Base-by-base conservation (phyloP, 2,888 invertebrate genomes). In the Sarcophaga carnaria region DNA sequence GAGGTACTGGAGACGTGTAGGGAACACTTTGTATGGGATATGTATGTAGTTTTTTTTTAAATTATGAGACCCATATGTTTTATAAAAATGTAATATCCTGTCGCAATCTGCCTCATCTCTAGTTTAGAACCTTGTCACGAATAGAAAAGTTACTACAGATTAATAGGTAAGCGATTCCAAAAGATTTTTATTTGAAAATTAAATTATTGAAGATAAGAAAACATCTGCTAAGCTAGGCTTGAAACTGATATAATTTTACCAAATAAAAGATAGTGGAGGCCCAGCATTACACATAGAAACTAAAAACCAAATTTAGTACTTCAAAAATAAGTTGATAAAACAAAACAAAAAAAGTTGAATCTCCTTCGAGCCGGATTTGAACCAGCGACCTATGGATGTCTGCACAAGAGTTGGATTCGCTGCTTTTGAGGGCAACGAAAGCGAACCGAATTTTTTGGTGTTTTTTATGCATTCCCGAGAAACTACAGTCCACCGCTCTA, bases 311-410 rank as follows among this genome's bases (percentile, higher is more conserved):
- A 37, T 37, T 10, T 10, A 37, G 1, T 37, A 37, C 37, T 37
- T 10, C 8, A 10, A 37, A 37, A 37, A 37, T 10, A 37, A 8
- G 37, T 37, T 37, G 0, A 10, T 10, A 10, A 37, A 37, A 10
- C 66, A 76, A 76, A 22, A 22, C 22, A 81, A 87, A 74, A 66
- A 70, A 47, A 11, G 27, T 6, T 20, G 11, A 59, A 11, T 12
- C 72, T 95, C 95, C 95, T 95, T 95, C 95, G 95, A 95, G 94
- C 95, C 95, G 95, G 95, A 95, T 95, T 95, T 95, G 95, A 95
- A 95, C 95, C 95, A 95, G 95, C 94, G 95, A 95, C 95, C 95
- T 95, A 95, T 95, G 95, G 95, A 95, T 95, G 88, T 91, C 92
- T 91, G 89, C 86, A 83, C 60, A 63, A 22, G n/a, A 59, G 54